Percentiles rank a stretch among this genome's conserved stretches.
These are phyloP conservation scores for Rhimphoctona megacephalus DNA, from an alignment of 2,888 invertebrate genomes.

Conservation along the genomic window DNA sequence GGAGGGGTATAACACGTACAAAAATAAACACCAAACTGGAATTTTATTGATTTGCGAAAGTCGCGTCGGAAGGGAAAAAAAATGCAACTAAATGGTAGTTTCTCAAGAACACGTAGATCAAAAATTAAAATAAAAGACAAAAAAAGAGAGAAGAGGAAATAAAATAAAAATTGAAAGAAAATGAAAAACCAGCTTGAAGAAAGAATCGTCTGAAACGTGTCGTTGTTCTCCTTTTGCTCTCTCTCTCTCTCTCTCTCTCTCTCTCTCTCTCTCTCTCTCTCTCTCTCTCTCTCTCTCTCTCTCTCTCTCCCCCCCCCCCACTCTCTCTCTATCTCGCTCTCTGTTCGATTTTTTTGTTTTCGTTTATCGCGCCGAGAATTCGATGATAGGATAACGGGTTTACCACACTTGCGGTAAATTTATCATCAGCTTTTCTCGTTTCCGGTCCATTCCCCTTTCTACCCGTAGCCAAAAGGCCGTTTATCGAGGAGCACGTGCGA, in stretches of 20 bases:
- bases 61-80: conserved; percentile 67
- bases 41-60: conserved; percentile 77
- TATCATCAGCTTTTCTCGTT: too few relatives aligned
- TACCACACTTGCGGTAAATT: too few relatives aligned
- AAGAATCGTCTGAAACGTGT: conserved; percentile 71
- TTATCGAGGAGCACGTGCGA: neutral
- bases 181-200: conserved; percentile 48
- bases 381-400: too few relatives aligned
- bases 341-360: conserved; percentile 18
- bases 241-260: conserved; percentile 26
- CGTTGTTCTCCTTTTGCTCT: conserved; percentile 66
- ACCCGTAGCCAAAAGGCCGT: too few relatives aligned
- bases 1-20: conserved; percentile 71
- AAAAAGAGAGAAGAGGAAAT: conserved; percentile 27
- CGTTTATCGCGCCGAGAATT: too few relatives aligned
- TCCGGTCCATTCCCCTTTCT: too few relatives aligned
- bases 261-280: neutral
- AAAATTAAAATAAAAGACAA: conserved; percentile 29
- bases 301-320: neutral
- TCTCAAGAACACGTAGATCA: conserved; percentile 29
- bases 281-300: conserved; percentile 26
- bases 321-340: conserved; percentile 16
- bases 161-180: conserved; percentile 25
- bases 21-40: conserved; percentile 80
- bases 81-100: conserved; percentile 40